Evolutionary conservation across 2,888 invertebrate genomes (phyloP), one percentile per base, ranked within the genome.

Genomic region (Drosophila macrothrix): DNA sequence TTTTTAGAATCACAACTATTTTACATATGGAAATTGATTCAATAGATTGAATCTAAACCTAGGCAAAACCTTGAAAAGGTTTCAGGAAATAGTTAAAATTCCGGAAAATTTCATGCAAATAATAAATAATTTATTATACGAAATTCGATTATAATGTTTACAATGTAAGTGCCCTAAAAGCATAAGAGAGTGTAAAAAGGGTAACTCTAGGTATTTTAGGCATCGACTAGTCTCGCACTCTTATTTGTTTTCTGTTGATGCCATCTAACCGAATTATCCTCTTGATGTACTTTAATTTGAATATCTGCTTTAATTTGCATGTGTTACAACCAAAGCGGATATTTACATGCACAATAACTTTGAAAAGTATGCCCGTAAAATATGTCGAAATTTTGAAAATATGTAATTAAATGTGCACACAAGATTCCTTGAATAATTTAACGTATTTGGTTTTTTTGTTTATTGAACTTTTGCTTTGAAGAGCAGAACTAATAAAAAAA

Each of bases 51-150:
- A 43, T 33, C 28, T 31, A 46, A 46, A 49, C 49, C 37, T 31
- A 14, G n/a, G 1, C 22, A 55, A 29, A 65, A n/a, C 53, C 28
- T 64, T 14, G 28, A 49, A 65, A 49, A 66, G 22, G 50, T 37
- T 10, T n/a, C 53, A 60, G 77, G 49, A 80, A 66, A 77, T 84
- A 58, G 37, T 59, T 43, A 55, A 67, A 65, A 68, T 53, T 49
- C 25, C 31, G 35, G 31, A 28, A 29, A 76, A 56, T 54, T 53
- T 68, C 9, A 50, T 53, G 31, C 37, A 22, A 67, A 66, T 77
- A 63, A 67, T 56, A 65, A 4, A 35, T 14, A 46, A 80, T 74
- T 74, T 74, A 41, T 52, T 28, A 31, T 58, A 58, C 70, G 58
- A 79, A 67, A 71, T 56, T 67, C 28, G 52, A 54, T 59, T 50